Base-by-base conservation (phyloP, 2,113 vertebrate species). In the Nothoprocta pentlandii region DNA sequence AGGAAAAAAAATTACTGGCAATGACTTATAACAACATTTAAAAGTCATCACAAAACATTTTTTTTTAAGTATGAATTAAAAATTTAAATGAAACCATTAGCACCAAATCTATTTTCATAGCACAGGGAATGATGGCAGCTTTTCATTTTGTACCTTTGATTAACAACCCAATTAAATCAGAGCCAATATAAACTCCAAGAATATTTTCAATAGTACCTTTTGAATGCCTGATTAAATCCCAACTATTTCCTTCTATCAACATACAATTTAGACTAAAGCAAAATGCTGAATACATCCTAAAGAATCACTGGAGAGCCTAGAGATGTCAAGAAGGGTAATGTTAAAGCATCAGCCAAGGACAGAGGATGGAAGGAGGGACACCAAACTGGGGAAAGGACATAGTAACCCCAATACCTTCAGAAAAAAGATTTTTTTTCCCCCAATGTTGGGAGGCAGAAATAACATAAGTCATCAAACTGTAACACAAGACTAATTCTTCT, bases 261-360 rank as follows among this genome's bases (percentile, higher is more conserved):
- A 20, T 67, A 59, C 49, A 74, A 85, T 92, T 91, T 71, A 94
- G 89, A 93, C 70, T 21, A 85, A 74, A 87, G 13, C n/a, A 85
- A 92, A 89, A 89, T 36, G 16, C 26, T 87, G 71, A 44, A 89
- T 49, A 42, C 11, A 34, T 61, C 28, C 12, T 42, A 70, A 77
- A 39, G 12, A 95, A 94, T 41, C 4, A 4, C 3, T 8, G 61
- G 39, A 36, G 28, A 58, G 15, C 56, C 36, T 83, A 51, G 76
- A 51, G 68, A 39, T 64, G 76, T 90, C 59, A 77, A 59, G 17
- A 22, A 71, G 32, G 5, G n/a, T 77, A 46, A 68, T 49, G 28
- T 51, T 54, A 78, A 91, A 80, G 14, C 63, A 39, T 15, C 71
- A 80, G 34, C 17, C 20, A 77, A 85, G 53, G 80, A 58, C 70